Evolutionary conservation across 2,888 invertebrate species (phyloP).

Genomic region (Cacoxenus indagator): DNA sequence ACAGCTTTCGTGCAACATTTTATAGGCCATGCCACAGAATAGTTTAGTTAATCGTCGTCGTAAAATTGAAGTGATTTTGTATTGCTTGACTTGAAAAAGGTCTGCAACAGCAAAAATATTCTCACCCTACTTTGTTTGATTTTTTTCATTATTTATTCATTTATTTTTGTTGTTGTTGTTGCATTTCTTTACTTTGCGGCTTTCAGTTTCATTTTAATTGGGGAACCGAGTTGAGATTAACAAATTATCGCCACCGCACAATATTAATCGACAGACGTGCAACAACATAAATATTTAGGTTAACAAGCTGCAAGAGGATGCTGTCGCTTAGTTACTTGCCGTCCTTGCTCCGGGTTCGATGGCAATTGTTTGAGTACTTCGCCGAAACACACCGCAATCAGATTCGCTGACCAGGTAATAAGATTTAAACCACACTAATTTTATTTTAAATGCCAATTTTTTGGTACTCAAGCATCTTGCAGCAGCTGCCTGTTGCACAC

Average conservation of each 20-base stretch:
- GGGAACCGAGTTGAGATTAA: slow-evolving; percentile 73
- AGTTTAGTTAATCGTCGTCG: slow-evolving; percentile 15
- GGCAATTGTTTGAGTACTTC: slow-evolving; percentile 2
- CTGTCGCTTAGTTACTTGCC: slow-evolving; percentile 84
- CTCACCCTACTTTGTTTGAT: slow-evolving; percentile 18
- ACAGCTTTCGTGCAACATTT: background rate
- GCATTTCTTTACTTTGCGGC: background rate
- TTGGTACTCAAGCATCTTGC: slow-evolving; percentile 15
- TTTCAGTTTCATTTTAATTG: slow-evolving; percentile 16
- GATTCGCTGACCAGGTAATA: slow-evolving; percentile 54
- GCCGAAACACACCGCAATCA: slow-evolving; percentile 44
- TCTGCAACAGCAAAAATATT: background rate
- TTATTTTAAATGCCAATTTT: slow-evolving; percentile 24
- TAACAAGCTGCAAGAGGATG: slow-evolving; percentile 89
- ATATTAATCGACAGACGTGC: slow-evolving; percentile 98
- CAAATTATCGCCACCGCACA: slow-evolving; percentile 93
- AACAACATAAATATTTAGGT: slow-evolving; percentile 94
- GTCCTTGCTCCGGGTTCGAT: slow-evolving; percentile 75
- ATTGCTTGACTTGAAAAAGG: background rate
- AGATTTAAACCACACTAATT: slow-evolving; percentile 47
- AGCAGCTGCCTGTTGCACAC: slow-evolving; percentile 1
- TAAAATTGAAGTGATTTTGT: background rate
- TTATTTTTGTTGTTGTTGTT: background rate
- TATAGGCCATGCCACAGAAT: background rate
- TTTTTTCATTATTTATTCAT: background rate